Evolutionary conservation across 2,888 invertebrate species (phyloP).

Genomic region (Deilephila porcellus): DNA sequence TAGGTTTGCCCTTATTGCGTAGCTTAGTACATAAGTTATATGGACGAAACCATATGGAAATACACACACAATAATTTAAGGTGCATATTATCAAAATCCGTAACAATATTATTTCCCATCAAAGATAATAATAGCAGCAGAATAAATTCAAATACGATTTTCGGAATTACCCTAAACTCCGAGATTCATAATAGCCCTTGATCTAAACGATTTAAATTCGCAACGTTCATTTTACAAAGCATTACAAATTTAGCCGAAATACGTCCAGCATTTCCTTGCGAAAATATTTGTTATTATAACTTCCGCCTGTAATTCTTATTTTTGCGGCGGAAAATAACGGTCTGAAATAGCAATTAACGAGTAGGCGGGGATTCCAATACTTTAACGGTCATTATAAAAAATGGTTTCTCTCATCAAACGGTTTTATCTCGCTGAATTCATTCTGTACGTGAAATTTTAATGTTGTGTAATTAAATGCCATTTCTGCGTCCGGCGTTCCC

Average conservation of each 20-base stretch:
- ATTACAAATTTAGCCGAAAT: constrained; percentile 11
- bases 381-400: constrained; percentile 24
- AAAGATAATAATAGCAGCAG: not conserved
- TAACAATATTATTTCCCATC: not conserved
- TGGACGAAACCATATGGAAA: too few relatives aligned
- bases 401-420: constrained; percentile 20
- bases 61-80: too few relatives aligned
- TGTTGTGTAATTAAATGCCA: constrained; percentile 22
- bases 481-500: constrained; percentile 4
- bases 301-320: constrained; percentile 24
- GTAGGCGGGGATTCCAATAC: constrained; percentile 18
- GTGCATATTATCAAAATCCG: not conserved
- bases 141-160: not conserved
- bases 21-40: too few relatives aligned
- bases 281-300: constrained; percentile 25
- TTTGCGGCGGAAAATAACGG: constrained; percentile 18
- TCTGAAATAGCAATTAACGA: constrained; percentile 25
- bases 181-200: not conserved
- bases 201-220: not conserved
- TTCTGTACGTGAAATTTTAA: constrained; percentile 24
- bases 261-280: not conserved
- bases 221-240: not conserved
- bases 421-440: constrained; percentile 17
- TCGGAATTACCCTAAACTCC: not conserved
- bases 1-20: too few relatives aligned